Base-by-base conservation (phyloP, 2,797 vertebrate genomes). In the Helicolenus hilgendorfi region DNA sequence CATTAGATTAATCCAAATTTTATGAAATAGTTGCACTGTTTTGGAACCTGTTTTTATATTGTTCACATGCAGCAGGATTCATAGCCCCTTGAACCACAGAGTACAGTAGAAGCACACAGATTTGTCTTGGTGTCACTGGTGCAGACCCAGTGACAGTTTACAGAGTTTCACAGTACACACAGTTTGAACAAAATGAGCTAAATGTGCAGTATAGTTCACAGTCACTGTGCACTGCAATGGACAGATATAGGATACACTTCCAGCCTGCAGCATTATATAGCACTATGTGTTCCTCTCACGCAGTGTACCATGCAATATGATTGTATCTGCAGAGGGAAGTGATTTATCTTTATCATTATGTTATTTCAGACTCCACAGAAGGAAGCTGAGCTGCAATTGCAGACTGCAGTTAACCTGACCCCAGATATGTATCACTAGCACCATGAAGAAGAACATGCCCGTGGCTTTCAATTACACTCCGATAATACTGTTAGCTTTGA, bases 171-270 rank as follows among this genome's bases (percentile, higher is more conserved):
- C 72, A 79, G 62, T 8, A 72, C 81, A 79, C 69, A 72, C 79
- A 69, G 74, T 60, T 64, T 60, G 74, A 87, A 84, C 84, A 90
- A 83, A 86, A 79, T 77, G 71, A 77, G 62, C 77, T 41, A 69
- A 90, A 89, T 90, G 77, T 73, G 84, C 84, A 87, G 69, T 70
- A 88, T 87, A 79, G 84, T 80, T 92, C 89, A 88, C 90, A 85
- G 84, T 89, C 85, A 64, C 36, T 83, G 65, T 79, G 36, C 81
- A 35, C 88, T 83, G 67, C 68, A 27, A 83, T 83, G 62, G 79
- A 87, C 82, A 87, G 79, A 93, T 79, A 88, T 84, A 83, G 67
- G 79, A 84, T 67, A 72, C 64, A 72, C 67, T 77, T 73, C 11
- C 53, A 18, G 38, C 79, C 82, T 67, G 78, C 81, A 65, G 91